These are phyloP conservation scores for Sinocyclocheilus anophthalmus DNA, from an alignment of 2,113 vertebrate genomes.

Conservation along the genomic window DNA sequence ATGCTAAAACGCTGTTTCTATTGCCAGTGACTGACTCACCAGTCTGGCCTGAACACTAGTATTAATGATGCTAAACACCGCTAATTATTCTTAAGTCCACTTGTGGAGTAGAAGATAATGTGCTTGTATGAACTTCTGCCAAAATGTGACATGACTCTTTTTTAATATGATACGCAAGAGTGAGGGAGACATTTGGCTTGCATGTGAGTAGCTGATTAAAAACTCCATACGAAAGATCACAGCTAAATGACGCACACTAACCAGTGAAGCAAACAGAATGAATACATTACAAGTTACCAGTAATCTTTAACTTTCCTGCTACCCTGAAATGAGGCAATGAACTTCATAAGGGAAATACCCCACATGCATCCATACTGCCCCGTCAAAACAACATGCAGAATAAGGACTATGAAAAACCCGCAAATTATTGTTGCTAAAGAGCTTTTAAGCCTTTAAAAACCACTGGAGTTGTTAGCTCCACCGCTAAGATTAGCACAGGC, in stretches of 20 bases:
- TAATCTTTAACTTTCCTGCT: neutral
- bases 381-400: slow-evolving; percentile 14
- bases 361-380: neutral
- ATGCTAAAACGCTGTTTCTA: neutral
- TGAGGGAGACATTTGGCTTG: neutral
- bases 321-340: neutral
- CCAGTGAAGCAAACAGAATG: slow-evolving; percentile 13
- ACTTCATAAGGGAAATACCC: neutral
- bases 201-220: neutral
- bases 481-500: slow-evolving; percentile 12
- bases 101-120: neutral
- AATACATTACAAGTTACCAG: neutral
- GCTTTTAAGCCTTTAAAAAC: slow-evolving; percentile 46
- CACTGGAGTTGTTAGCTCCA: neutral
- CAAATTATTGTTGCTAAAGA: slow-evolving; percentile 17
- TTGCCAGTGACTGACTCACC: neutral
- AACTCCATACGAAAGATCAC: neutral
- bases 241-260: neutral
- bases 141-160: neutral
- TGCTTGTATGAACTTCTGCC: neutral
- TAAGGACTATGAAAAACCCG: neutral
- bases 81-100: neutral
- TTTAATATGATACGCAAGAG: slow-evolving; percentile 13
- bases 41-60: neutral
- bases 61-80: neutral